A percentile compares a stretch with the other conserved stretches of the same genome.
phyloP scores from a whole-genome alignment of 2,797 vertebrate genomes.

The Zalophus californianus region DNA sequence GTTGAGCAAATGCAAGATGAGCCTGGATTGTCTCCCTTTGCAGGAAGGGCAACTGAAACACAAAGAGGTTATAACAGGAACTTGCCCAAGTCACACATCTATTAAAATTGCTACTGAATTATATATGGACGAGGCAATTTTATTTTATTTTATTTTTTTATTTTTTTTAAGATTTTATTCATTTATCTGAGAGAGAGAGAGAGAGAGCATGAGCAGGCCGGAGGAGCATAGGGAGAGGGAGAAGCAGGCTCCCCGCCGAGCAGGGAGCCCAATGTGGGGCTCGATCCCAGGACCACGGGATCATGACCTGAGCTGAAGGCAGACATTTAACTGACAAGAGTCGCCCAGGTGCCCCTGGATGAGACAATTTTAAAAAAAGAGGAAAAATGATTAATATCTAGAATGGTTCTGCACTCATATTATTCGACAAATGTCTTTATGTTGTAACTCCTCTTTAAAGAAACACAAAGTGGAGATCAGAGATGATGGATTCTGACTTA shows the following conservation, averaged over 20 bases:
- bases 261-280: too few relatives aligned
- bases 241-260: too few relatives aligned
- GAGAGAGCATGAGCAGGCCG: too few relatives aligned
- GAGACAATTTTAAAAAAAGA: background rate
- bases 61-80: background rate
- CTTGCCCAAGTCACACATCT: background rate
- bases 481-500: background rate
- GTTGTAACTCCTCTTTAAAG: background rate
- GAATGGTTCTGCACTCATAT: background rate
- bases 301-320: too few relatives aligned
- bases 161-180: background rate
- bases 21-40: background rate
- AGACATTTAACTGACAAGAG: too few relatives aligned
- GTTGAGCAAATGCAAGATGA: background rate
- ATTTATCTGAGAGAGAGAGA: too few relatives aligned
- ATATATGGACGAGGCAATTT: background rate
- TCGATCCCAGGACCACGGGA: too few relatives aligned
- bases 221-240: too few relatives aligned
- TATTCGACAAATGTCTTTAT: conserved; percentile 1
- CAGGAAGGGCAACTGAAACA: background rate
- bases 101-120: background rate
- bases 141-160: background rate
- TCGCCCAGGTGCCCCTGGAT: background rate
- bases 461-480: conserved; percentile 20
- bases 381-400: background rate